Conservation (phyloP, 2,888 invertebrate genomes). For the Reticulitermes lucifugus region DNA sequence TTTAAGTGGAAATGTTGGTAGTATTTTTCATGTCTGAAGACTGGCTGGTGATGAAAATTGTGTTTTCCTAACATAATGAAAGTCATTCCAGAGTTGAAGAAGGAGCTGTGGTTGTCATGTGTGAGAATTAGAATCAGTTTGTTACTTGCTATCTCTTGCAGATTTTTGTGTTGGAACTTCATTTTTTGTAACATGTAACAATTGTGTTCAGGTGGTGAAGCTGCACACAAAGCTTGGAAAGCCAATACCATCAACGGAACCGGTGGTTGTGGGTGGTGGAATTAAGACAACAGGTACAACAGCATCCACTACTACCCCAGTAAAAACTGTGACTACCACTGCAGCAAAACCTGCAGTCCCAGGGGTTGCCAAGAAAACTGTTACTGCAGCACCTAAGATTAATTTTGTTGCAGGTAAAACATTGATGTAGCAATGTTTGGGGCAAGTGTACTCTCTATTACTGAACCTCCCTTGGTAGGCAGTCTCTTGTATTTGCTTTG, state of each 20-base stretch:
- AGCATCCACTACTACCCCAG: conserved; percentile 54
- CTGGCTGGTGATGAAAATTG: too few species aligned
- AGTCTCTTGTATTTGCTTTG: background rate
- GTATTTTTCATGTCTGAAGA: too few species aligned
- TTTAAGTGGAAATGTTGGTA: too few species aligned
- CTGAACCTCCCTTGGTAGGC: background rate
- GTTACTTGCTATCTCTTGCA: background rate
- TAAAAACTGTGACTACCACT: conserved; percentile 59
- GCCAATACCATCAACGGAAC: conserved; percentile 95
- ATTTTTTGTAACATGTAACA: background rate
- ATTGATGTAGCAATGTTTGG: conserved; percentile 34
- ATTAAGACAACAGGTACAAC: conserved; percentile 54
- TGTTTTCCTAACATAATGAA: too few species aligned
- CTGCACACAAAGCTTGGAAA: conserved; percentile 97
- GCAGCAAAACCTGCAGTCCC: conserved; percentile 51
- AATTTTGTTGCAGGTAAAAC: conserved; percentile 80
- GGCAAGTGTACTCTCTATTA: conserved; percentile 1
- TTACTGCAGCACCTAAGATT: conserved; percentile 80
- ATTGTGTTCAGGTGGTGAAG: conserved; percentile 74
- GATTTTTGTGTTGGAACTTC: background rate
- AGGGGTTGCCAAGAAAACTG: conserved; percentile 63
- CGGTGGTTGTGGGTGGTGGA: conserved; percentile 77
- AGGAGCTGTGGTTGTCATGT: too few species aligned
- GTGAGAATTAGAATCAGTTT: background rate
- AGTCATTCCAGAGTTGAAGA: too few species aligned